These are phyloP conservation scores for Sebastes taczanowskii DNA, from an alignment of 2,797 vertebrate genomes.

Conservation along the genomic window DNA sequence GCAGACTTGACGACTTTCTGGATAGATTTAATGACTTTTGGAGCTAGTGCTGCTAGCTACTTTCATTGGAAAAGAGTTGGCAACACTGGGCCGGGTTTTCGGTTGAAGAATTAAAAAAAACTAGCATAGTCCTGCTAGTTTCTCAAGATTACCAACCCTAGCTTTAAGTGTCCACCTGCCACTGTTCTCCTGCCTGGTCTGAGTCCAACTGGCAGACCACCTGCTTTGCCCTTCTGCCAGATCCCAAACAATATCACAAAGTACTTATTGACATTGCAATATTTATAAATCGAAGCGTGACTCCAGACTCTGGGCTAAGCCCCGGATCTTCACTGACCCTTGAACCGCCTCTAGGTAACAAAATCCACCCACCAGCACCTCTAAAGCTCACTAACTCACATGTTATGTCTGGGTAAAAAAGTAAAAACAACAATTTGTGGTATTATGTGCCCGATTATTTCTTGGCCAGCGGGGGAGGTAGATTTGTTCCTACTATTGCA, in stretches of 20 bases:
- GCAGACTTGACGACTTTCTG: no score
- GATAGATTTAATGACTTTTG: no score
- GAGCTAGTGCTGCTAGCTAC: no score
- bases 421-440: background rate
- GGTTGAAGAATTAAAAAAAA: no score
- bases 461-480: background rate
- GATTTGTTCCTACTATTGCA: background rate
- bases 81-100: no score
- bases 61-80: no score
- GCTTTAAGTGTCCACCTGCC: background rate
- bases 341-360: background rate
- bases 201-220: background rate
- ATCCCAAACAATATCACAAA: background rate
- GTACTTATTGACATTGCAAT: background rate
- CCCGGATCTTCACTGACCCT: background rate
- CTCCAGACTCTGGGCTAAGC: background rate
- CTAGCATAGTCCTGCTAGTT: no score
- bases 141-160: no score
- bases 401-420: background rate
- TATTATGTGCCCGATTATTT: background rate
- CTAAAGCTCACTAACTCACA: background rate
- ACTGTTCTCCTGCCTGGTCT: no score
- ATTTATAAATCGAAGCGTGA: background rate
- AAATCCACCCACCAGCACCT: background rate
- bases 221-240: rapidly evolving